Conservation (phyloP, 2,797 vertebrate species). For the Falco naumanni region DNA sequence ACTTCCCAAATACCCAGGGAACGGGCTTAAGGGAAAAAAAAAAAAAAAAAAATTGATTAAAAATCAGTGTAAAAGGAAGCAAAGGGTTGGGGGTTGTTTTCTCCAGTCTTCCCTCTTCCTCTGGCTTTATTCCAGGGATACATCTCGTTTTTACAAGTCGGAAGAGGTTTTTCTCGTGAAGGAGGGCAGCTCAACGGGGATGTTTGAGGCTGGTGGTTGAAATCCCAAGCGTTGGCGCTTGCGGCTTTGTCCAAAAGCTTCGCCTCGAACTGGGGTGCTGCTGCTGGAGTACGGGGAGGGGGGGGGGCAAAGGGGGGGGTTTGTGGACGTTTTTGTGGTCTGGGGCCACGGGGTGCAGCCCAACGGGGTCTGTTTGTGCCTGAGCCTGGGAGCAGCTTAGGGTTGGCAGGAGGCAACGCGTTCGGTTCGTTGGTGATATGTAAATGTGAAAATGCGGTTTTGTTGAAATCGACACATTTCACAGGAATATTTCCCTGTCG, state of each 20-base stretch:
- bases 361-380: fast-evolving
- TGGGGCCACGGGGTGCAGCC: background rate
- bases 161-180: background rate
- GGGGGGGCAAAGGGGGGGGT: fast-evolving
- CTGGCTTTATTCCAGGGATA: background rate
- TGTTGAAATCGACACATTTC: background rate
- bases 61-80: background rate
- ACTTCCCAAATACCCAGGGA: background rate
- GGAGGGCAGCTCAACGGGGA: fast-evolving
- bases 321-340: background rate
- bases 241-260: background rate
- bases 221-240: fast-evolving
- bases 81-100: background rate
- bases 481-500: background rate
- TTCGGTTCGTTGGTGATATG: fast-evolving
- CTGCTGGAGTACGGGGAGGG: background rate
- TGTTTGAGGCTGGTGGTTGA: background rate
- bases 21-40: fast-evolving
- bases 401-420: fast-evolving
- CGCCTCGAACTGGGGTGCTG: background rate
- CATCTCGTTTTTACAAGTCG: fast-evolving
- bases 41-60: too few relatives aligned
- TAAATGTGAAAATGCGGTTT: background rate
- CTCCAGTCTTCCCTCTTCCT: background rate
- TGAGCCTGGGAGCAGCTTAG: background rate